phyloP scores from a whole-genome alignment of 2,113 vertebrate species.

The Naja naja region DNA sequence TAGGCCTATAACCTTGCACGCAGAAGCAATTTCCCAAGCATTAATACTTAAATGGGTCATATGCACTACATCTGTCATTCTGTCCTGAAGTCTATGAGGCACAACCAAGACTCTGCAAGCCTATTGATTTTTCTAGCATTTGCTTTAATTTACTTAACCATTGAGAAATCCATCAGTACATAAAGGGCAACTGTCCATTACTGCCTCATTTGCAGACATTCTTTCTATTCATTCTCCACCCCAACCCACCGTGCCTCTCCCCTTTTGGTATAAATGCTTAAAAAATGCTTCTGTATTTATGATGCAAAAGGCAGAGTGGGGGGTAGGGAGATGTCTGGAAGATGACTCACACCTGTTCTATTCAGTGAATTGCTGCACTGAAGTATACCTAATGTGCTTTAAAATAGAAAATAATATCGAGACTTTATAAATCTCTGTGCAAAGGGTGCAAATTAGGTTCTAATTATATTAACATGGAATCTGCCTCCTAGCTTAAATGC shows the following conservation, averaged over 20 bases:
- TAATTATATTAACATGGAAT: constrained; percentile 97
- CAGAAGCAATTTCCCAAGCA: constrained; percentile 78
- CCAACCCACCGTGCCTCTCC: not conserved
- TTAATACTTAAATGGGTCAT: constrained; percentile 86
- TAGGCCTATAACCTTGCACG: constrained; percentile 75
- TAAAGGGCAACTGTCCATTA: constrained; percentile 88
- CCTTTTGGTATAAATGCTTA: constrained; percentile 73
- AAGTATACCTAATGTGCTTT: constrained; percentile 81
- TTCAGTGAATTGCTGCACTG: constrained; percentile 78
- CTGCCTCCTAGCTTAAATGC: constrained; percentile 92
- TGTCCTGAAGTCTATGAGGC: constrained; percentile 86
- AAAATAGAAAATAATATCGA: constrained; percentile 80
- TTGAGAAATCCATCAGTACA: constrained; percentile 85
- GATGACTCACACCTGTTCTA: constrained; percentile 93
- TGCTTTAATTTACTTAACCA: constrained; percentile 89
- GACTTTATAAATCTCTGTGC: constrained; percentile 90
- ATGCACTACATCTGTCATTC: constrained; percentile 88
- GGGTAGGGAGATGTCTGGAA: not conserved
- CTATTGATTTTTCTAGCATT: constrained; percentile 88
- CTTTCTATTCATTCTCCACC: constrained; percentile 57
- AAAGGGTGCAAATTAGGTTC: constrained; percentile 91
- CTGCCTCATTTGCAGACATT: constrained; percentile 78
- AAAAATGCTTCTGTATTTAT: constrained; percentile 75
- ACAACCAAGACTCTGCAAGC: constrained; percentile 83
- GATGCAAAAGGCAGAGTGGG: constrained; percentile 64